Evolutionary conservation across 1,140 invertebrate species (phyloP), one percentile per base, ranked within the genome.

Genomic region (Andricus grossulariae): DNA sequence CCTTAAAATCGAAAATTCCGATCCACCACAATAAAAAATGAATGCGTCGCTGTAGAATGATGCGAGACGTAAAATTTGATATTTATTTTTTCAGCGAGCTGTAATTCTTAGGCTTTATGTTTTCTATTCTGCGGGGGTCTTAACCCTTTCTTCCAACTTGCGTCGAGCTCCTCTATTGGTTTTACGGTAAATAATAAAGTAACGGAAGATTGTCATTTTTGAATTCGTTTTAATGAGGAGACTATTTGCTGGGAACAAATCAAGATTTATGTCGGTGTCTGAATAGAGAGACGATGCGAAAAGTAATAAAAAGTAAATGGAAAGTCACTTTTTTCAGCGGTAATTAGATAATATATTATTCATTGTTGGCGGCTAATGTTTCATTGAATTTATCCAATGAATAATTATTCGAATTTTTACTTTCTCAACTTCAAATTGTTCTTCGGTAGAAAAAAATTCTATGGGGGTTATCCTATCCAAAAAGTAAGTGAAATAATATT

Each of bases 61-160:
- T 66, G 60, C 25, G 25, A 45, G 60, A 66, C 60, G 60, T 66
- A 66, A 66, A 66, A 66, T 66, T 66, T 66, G 60, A 66, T 66
- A 66, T 66, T 66, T 66, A 66, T 66, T 66, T 66, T 66, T 66
- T 66, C 60, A 39, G 25, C 39, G 60, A 16, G 60, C 16, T 66
- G 60, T 66, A 66, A 66, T 66, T 66, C 60, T 66, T 39, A 25
- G 25, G 60, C 15, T 66, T 66, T 66, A 66, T 66, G 60, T n/a
- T 39, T 66, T 66, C 60, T 66, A 66, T 66, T 66, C 39, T 66
- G 60, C 60, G 60, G 60, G 60, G 60, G 60, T 66, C 60, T 66
- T 66, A 66, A 66, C 60, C 60, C 60, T 66, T 66, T 66, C 60
- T 66, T 66, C 39, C 39, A 45, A 45, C 7, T 11, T 45, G 39